Base-by-base conservation (phyloP, 2,797 vertebrate genomes). In the Ficedula albicollis region DNA sequence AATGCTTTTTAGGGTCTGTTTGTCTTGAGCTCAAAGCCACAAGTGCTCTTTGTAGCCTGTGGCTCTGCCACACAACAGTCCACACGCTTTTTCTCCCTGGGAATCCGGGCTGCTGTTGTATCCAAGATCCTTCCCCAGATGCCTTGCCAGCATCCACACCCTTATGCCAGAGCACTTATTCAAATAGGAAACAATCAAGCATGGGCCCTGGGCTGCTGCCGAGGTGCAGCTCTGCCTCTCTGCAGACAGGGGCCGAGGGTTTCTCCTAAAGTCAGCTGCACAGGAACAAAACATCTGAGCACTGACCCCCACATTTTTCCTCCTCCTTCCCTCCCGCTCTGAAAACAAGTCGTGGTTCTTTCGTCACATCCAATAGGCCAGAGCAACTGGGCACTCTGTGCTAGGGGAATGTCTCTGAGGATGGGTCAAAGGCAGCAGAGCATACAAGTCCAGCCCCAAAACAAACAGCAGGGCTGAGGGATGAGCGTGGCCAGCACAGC, bases 141-240 rank as follows among this genome's bases (percentile, higher is more conserved):
- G n/a, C 51, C 74, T 93, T 95, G 86, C 92, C 92, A 94, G 86
- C 60, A 88, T 78, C 41, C 41, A 84, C 70, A 84, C 52, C 67
- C 85, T 73, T 75, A 78, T 68, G 82, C 74, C 93, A 91, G 79
- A 88, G 39, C 52, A 76, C 23, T 93, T 88, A 87, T 49, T 89
- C 70, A 84, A 88, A 76, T 26, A 90, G 59, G 67, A 95, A 94
- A 94, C 89, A 82, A 77, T 76, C 90, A 81, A 54, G 51, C 77
- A 41, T 21, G 48, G 32, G 30, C 56, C 44, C 63, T 89, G 63
- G 59, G 70, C 59, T 82, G 66, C 9, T 84, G 38, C 77, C 0
- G 10, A 82, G 63, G 44, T 27, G 44, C 36, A 90, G 60, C 60
- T 70, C 64, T 80, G 49, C 22, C 3, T 4, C 49, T 67, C 68